Evolutionary conservation across 1,140 invertebrate genomes (phyloP), one percentile per base, ranked within the genome.

Genomic region (Campoletis sonorensis): DNA sequence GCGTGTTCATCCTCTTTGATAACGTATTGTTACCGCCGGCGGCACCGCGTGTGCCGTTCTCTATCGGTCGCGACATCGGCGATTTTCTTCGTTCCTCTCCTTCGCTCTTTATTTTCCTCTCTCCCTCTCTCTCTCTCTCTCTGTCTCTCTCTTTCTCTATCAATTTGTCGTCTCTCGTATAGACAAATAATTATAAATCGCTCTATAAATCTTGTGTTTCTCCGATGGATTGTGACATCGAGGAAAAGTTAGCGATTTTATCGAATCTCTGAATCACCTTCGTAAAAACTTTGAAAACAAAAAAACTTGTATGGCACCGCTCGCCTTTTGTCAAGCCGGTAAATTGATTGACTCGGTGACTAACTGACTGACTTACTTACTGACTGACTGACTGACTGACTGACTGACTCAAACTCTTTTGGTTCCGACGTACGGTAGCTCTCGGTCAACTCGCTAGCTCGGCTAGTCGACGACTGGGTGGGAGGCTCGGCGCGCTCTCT

Each of bases 51-150:
- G 82, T 68, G 81, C 82, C 64, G 79, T 73, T 54, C 81, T 85
- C 78, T 81, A 85, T 83, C 78, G 82, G 84, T 83, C 67, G 68
- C 79, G 80, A 79, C 81, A 80, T 77, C 75, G 72, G 76, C 82
- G 80, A 72, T 51, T 79, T 79, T 23, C 30, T 23, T 73, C 79
- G 4, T 51, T 73, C 4, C 15, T 64, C 4, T 64, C 8, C 33
- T 54, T 21, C 49, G n/a, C 58, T 70, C 21, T 49, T 72, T 13
- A 1, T 61, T 4, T 76, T 18, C 30, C 73, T 76, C 51, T 51
- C 23, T 73, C 51, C 58, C 51, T 76, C 26, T 37, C 23, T 27
- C 71, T 30, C 45, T 26, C 45, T 73, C 70, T 73, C 26, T 73
- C 40, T 7, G 37, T 51, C 61, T 40, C 0, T 49, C 1, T 18